Conservation (phyloP, 2,113 vertebrate genomes). For the Percina caprodes region DNA sequence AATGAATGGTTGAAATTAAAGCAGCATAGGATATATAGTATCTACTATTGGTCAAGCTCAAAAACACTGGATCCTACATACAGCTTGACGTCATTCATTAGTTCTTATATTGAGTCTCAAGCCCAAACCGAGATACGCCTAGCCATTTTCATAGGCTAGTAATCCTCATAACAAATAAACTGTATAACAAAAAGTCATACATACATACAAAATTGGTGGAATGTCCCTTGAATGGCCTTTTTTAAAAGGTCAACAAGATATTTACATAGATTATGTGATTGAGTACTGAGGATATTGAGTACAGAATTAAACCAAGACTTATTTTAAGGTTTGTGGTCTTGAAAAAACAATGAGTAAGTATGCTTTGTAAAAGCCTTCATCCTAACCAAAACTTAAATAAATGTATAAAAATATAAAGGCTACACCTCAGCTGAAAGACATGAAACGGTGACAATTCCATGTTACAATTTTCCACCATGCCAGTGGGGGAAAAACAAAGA, state of each 20-base stretch:
- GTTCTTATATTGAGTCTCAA: neutral
- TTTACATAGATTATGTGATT: neutral
- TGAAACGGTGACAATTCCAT: slow-evolving; percentile 10
- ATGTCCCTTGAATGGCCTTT: too few species aligned
- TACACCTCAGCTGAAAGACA: neutral
- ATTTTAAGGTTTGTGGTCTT: neutral
- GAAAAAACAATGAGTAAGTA: neutral
- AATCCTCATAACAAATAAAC: too few species aligned
- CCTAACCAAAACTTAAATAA: neutral
- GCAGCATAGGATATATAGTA: neutral
- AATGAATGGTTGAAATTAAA: too few species aligned
- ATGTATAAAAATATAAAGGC: slow-evolving; percentile 3
- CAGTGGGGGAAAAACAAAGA: slow-evolving; percentile 5
- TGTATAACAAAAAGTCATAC: too few species aligned
- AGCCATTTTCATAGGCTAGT: too few species aligned
- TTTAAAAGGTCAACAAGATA: neutral
- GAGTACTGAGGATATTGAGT: too few species aligned
- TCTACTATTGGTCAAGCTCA: neutral
- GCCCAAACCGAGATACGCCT: neutral
- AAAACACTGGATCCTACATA: neutral
- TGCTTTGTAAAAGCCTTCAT: neutral
- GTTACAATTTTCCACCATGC: neutral
- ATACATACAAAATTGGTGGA: too few species aligned
- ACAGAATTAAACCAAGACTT: neutral
- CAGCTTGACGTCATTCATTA: neutral